Percentiles rank a stretch among this genome's conserved stretches.
These are phyloP conservation scores for Pangasius mekongensis DNA, from an alignment of 2,797 vertebrate species.

Conservation along the genomic window DNA sequence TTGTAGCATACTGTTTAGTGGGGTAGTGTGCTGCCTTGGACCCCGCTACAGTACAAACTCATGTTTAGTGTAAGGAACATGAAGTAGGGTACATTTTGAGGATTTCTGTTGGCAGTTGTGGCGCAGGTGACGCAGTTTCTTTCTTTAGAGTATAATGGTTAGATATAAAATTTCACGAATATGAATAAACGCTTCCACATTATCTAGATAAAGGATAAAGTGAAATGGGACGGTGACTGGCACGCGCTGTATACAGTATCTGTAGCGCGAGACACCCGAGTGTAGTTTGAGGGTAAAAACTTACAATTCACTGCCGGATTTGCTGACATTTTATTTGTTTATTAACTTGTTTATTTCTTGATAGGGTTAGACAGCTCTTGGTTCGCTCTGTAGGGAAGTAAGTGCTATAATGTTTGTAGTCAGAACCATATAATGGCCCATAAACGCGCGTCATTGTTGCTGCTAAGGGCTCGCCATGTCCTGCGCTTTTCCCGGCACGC, in stretches of 20 bases:
- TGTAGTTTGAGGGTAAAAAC: not conserved
- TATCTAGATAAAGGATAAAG: not conserved
- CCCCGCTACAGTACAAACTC: not conserved
- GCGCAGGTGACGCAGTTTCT: not conserved
- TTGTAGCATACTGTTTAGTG: not conserved
- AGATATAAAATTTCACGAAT: not conserved
- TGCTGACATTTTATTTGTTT: not conserved
- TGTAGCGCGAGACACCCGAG: not conserved
- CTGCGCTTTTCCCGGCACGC: not conserved
- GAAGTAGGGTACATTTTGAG: not conserved
- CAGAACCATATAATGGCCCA: slow-evolving; percentile 38
- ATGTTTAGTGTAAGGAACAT: not conserved
- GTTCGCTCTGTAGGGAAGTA: not conserved
- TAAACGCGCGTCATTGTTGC: slow-evolving; percentile 14
- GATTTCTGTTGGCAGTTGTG: not conserved
- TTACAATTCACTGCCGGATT: not conserved
- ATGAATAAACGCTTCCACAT: not conserved
- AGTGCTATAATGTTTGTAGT: not conserved
- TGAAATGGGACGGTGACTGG: not conserved
- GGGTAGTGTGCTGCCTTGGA: not conserved
- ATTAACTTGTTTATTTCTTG: not conserved
- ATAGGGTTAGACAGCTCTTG: too few relatives aligned
- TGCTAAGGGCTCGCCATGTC: slow-evolving; percentile 19
- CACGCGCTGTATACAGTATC: not conserved
- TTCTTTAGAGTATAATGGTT: not conserved